Evolutionary conservation across 1,140 invertebrate genomes (phyloP).

Genomic region (Ostrea edulis): DNA sequence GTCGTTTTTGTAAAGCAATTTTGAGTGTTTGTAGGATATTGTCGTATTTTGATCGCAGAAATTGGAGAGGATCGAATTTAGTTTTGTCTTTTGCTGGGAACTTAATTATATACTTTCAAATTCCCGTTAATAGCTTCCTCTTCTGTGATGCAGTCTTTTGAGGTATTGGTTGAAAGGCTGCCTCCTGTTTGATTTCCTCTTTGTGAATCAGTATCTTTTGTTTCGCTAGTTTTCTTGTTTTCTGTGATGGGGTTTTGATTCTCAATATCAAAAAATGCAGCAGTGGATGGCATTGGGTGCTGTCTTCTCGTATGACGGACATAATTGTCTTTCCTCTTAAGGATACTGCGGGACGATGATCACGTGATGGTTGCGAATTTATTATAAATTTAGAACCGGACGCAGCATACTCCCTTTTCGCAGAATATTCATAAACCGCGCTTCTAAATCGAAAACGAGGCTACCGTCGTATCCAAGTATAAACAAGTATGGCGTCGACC

Average conservation of each 20-base stretch:
- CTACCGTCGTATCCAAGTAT: too few species aligned
- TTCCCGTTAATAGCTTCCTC: background rate
- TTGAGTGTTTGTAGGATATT: background rate
- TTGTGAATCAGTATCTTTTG: background rate
- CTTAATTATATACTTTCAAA: background rate
- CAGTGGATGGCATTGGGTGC: background rate
- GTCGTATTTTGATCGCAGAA: background rate
- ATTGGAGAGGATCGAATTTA: slow-evolving; percentile 2
- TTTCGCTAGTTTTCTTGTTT: too few species aligned
- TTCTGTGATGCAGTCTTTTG: background rate
- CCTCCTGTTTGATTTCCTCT: background rate
- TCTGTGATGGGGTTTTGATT: background rate
- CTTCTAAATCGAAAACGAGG: too few species aligned
- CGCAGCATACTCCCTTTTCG: too few species aligned
- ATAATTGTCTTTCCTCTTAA: slow-evolving; percentile 38
- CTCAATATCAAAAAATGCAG: background rate
- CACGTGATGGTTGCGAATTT: too few species aligned
- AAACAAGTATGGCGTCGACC: too few species aligned
- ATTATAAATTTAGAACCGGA: too few species aligned
- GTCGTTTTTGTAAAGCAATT: background rate
- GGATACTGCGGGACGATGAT: too few species aligned
- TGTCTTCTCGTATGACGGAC: slow-evolving; percentile 11
- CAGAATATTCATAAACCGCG: too few species aligned
- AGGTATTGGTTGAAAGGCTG: background rate
- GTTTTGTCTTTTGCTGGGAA: background rate